Conservation (phyloP, 2,113 vertebrate genomes). For the Sporophila hypoxantha region DNA sequence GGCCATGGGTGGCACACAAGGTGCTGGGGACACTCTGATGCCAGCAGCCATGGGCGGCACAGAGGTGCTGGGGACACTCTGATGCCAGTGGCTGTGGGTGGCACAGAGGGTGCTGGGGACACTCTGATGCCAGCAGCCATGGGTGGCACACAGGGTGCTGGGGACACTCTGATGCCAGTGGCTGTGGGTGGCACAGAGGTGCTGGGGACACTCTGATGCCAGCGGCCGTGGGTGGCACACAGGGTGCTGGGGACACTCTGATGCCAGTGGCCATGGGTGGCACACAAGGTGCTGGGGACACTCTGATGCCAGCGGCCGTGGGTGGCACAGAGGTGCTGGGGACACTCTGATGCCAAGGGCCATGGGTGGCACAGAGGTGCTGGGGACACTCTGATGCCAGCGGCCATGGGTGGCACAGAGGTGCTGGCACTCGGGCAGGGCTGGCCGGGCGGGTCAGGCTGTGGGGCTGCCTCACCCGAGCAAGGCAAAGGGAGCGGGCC, state of each 20-base stretch:
- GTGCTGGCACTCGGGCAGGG: background rate
- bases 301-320: background rate
- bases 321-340: background rate
- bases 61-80: background rate
- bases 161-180: background rate
- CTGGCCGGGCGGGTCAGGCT: background rate
- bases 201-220: too few species aligned
- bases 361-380: fast-evolving
- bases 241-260: background rate
- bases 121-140: fast-evolving
- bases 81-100: fast-evolving
- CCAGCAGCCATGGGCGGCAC: background rate
- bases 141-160: background rate
- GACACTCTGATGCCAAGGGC: background rate
- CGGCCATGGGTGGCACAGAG: background rate
- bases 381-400: background rate
- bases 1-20: too few species aligned
- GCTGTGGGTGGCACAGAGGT: too few species aligned
- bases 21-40: background rate
- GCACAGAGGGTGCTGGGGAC: background rate
- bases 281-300: background rate
- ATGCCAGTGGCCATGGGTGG: fast-evolving
- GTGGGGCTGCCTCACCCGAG: background rate
- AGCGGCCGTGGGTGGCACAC: too few species aligned
- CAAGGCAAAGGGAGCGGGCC: background rate